Base-by-base conservation (phyloP, 2,797 vertebrate species). In the Taenioides sp. region DNA sequence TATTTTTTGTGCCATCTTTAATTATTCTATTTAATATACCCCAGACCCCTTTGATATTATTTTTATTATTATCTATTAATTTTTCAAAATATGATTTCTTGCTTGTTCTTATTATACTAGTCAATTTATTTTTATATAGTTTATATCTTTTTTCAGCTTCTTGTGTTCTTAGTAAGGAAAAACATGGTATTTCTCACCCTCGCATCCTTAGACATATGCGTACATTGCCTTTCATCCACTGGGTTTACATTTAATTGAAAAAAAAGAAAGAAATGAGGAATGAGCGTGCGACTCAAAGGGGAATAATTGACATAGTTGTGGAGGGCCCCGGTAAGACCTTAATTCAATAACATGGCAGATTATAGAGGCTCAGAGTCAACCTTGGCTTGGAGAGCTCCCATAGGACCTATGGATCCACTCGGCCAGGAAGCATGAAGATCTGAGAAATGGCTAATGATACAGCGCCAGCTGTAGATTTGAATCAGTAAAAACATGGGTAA, bases 291-390 rank as follows among this genome's bases (percentile, higher is more conserved):
- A 84, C 55, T 92, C 77, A 91, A 88, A 91, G 67, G 61, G 84
- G 81, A 91, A 90, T 91, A 92, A 91, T 78, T 88, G 84, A 87
- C 80, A 86, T 79, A 84, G 80, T 89, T 71, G 73, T 80, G 73
- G 80, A 79, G 79, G 87, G 75, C 77, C 85, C 75, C 66, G 71
- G 54, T 92, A 92, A 93, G 86, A 81, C 81, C 88, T 89, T 91
- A 91, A 93, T 93, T 93, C 81, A 93, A 92, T 93, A 91, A 92
- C 87, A 87, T 84, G 87, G 89, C 78, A 92, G 90, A 92, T 93
- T 92, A 93, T 86, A 84, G 79, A 69, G 82, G 78, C 80, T 91
- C 87, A 89, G 88, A 86, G 90, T 87, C 81, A 80, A 89, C 88
- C 90, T 92, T 88, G 84, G 70, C 81, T 77, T 86, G 81, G 78